phyloP scores from a whole-genome alignment of 1,140 invertebrate genomes.

The Nephotettix cincticeps region DNA sequence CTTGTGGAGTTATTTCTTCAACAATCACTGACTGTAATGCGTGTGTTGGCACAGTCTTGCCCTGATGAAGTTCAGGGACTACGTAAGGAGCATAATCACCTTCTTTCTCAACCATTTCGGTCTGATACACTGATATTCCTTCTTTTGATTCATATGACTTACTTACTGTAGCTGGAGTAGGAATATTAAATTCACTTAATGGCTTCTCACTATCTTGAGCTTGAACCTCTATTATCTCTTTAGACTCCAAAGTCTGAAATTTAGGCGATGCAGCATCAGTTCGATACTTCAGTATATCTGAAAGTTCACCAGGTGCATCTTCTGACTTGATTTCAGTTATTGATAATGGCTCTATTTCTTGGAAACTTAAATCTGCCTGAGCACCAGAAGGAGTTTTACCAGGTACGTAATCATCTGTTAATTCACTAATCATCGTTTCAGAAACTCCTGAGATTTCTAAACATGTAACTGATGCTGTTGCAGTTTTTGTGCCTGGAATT shows the following conservation, averaged over 20 bases:
- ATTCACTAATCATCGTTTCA: constrained; percentile 56
- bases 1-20: constrained; percentile 57
- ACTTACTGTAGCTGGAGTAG: constrained; percentile 47
- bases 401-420: constrained; percentile 53
- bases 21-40: constrained; percentile 57
- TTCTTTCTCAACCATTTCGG: constrained; percentile 58
- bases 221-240: constrained; percentile 54
- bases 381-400: constrained; percentile 49
- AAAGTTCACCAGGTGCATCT: constrained; percentile 55
- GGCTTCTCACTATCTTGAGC: constrained; percentile 54
- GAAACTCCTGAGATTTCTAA: constrained; percentile 56
- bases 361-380: constrained; percentile 53
- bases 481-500: constrained; percentile 51
- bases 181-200: constrained; percentile 44
- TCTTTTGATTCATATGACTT: constrained; percentile 49
- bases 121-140: constrained; percentile 54
- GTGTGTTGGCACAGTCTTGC: constrained; percentile 54
- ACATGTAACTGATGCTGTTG: constrained; percentile 51
- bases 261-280: constrained; percentile 52
- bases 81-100: constrained; percentile 50
- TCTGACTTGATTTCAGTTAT: constrained; percentile 56
- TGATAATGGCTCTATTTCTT: constrained; percentile 54
- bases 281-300: constrained; percentile 53
- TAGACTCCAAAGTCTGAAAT: constrained; percentile 57
- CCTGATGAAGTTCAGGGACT: constrained; percentile 55